Base-by-base conservation (phyloP, 2,113 vertebrate species). In the Syrrhaptes paradoxus region DNA sequence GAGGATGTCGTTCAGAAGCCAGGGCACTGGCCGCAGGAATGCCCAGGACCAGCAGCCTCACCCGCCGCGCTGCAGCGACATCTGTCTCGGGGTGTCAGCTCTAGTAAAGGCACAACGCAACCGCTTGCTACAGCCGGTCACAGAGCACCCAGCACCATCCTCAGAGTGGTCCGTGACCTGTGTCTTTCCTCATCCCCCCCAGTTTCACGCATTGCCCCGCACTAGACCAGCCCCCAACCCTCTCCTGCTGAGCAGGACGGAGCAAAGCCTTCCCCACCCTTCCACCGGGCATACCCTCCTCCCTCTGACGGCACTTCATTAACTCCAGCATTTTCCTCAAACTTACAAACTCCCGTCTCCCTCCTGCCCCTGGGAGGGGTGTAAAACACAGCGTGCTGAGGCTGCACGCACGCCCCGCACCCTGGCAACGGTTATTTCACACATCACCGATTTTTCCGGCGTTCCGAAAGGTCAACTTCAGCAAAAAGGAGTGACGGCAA, bases 321-420 rank as follows among this genome's bases (percentile, higher is more conserved):
- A 85, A 31, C 46, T 48, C 15, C 45, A 76, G 38, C 5, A 6
- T 48, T n/a, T 62, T 65, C 59, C 55, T 51, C 48, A 77, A 49
- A 90, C 51, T 36, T 28, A 43, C 67, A n/a, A 68, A 12, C 14
- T 71, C 74, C 38, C 26, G 25, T 68, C 68, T 20, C 49, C 31
- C 52, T 63, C 15, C 46, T 62, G 43, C 26, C 34, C 9, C 19
- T 0, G 0, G 13, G 25, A 79, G 28, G 16, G 14, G 5, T 7
- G 9, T 8, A 58, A n/a, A 24, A 45, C 61, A 41, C 19, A 0
- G 0, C 13, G 31, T 0, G 1, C 22, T 6, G 28, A 10, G 32
- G 45, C 38, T 41, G 22, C 7, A 16, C 4, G 2, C 24, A 2
- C 3, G 8, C 17, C 15, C 28, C 41, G 17, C n/a, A 7, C 0